phyloP scores from a whole-genome alignment of 2,113 vertebrate species.

The Psophia crepitans region DNA sequence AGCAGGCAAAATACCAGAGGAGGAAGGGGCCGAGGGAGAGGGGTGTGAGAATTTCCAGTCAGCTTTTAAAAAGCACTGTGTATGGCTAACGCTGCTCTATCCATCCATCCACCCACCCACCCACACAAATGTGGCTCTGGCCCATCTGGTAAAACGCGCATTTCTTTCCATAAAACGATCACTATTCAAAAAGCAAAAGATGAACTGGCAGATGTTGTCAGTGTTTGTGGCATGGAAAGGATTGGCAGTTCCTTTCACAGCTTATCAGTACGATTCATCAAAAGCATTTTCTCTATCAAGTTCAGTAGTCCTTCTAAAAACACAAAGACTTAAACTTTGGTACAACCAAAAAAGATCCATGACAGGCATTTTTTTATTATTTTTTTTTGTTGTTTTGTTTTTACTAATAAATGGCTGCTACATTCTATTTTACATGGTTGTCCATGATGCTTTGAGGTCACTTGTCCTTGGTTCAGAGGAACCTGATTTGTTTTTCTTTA shows the following conservation, averaged over 20 bases:
- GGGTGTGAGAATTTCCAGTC: slow-evolving; percentile 50
- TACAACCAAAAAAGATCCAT: slow-evolving; percentile 75
- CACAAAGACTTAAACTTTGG: slow-evolving; percentile 79
- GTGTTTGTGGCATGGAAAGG: background rate
- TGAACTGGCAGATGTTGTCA: slow-evolving; percentile 1
- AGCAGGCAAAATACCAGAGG: slow-evolving; percentile 81
- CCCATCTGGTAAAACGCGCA: background rate
- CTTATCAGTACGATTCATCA: background rate
- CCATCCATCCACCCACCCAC: background rate
- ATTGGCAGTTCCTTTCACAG: background rate
- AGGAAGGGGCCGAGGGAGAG: slow-evolving; percentile 13
- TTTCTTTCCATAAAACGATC: slow-evolving; percentile 36
- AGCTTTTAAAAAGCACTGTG: slow-evolving; percentile 66
- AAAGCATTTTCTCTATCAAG: slow-evolving; percentile 56
- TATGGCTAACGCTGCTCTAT: slow-evolving; percentile 55
- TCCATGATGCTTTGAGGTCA: slow-evolving; percentile 78
- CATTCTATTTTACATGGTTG: slow-evolving; percentile 77
- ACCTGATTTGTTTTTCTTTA: slow-evolving; percentile 60
- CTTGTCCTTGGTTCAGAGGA: slow-evolving; percentile 73
- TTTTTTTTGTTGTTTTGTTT: slow-evolving; percentile 59
- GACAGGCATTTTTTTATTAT: slow-evolving; percentile 61
- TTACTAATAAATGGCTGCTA: slow-evolving; percentile 72
- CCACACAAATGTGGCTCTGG: background rate
- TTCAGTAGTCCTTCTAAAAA: slow-evolving; percentile 71
- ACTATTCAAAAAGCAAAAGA: slow-evolving; percentile 51